Percentiles rank a stretch among this genome's conserved stretches.
These are phyloP conservation scores for Crossoptilon crossoptilon DNA, from an alignment of 2,797 vertebrate genomes.

Conservation along the genomic window DNA sequence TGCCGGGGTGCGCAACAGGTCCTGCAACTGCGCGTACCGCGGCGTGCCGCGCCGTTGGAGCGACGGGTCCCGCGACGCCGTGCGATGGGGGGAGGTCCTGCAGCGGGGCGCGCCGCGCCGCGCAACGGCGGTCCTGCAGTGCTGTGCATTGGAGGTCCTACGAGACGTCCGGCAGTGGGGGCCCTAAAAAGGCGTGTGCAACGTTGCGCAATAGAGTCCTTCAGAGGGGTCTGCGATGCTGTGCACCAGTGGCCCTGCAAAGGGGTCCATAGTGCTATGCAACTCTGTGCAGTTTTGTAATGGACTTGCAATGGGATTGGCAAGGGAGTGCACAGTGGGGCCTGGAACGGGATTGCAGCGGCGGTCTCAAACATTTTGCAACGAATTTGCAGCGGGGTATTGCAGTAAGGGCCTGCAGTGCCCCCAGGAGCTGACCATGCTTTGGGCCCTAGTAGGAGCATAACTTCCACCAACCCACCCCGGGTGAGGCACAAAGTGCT, in stretches of 20 bases:
- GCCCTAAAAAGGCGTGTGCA: neutral
- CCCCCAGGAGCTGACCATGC: rapidly evolving
- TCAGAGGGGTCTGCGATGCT: too few relatives aligned
- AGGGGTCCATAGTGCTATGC: neutral
- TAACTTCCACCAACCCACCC: too few relatives aligned
- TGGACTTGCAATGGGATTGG: neutral
- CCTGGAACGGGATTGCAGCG: neutral
- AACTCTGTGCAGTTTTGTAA: neutral
- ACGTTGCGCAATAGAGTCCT: neutral
- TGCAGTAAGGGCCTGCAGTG: neutral
- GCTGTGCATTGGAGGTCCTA: too few relatives aligned
- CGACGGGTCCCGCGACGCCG: too few relatives aligned
- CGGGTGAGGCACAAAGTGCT: rapidly evolving
- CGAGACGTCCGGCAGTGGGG: too few relatives aligned
- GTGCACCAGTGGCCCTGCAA: too few relatives aligned
- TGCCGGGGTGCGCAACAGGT: neutral
- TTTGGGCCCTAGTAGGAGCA: rapidly evolving
- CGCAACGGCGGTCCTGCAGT: too few relatives aligned
- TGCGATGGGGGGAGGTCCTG: too few relatives aligned
- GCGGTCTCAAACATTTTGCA: neutral
- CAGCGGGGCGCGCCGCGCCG: too few relatives aligned
- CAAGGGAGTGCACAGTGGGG: neutral
- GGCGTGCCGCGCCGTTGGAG: too few relatives aligned
- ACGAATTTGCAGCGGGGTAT: neutral
- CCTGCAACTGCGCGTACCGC: too few relatives aligned